Base-by-base conservation (phyloP, 1,140 invertebrate species). In the Bombus superbus region DNA sequence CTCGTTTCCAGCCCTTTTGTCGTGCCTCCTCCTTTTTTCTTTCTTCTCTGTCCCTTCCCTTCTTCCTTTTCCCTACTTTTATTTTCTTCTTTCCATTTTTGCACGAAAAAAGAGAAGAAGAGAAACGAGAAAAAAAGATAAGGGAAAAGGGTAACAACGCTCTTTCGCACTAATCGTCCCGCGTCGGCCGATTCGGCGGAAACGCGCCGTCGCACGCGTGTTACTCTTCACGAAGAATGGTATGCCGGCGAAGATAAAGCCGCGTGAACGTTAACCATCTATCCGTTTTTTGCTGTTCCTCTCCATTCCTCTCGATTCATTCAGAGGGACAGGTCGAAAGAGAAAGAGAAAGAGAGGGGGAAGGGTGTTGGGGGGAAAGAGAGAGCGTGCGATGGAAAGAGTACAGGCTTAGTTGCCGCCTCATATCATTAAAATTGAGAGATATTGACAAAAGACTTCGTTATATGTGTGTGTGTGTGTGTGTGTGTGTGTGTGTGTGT, bases 381-480 rank as follows among this genome's bases (percentile, higher is more conserved):
- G 53, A 68, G 83, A 88, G 11, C 22, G 59, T n/a, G 11, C 10
- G 32, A 66, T 66, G 15, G 77, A 38, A 44, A 74, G 28, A 15
- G 42, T 73, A 64, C 72, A 75, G 76, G 81, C 77, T 79, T 80
- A 86, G 90, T 86, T 75, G 74, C 59, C 88, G 90, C 78, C 91
- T 94, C 94, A 94, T 95, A 94, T 95, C 94, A 95, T 95, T 95
- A 95, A 95, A 95, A 94, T 94, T 92, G 93, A 93, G 93, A 92
- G 93, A 92, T 95, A 95, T 95, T 95, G 94, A 94, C 94, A 95
- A 95, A 94, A 93, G 94, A 85, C 57, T 75, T 68, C 18, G 83
- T 64, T 81, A 81, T 85, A n/a, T n/a, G n/a, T n/a, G n/a, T n/a
- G n/a, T n/a, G n/a, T n/a, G n/a, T n/a, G n/a, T n/a, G n/a, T n/a